Evolutionary conservation across 1,140 invertebrate genomes (phyloP).

Genomic region (Cydia fagiglandana): DNA sequence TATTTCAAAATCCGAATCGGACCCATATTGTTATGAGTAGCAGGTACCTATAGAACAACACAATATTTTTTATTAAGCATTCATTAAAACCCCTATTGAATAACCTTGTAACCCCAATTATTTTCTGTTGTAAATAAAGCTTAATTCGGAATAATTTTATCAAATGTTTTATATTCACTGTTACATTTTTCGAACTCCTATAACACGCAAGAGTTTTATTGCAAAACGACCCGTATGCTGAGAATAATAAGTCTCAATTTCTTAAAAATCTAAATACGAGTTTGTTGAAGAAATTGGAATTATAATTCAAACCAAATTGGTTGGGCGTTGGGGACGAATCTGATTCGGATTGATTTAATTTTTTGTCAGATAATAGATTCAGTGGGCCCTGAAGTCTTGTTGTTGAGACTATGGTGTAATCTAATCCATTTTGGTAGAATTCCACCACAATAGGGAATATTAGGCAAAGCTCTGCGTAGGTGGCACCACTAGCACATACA

Average conservation of each 20-base stretch:
- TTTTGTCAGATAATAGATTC: conserved; percentile 12
- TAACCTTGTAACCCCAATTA: conserved; percentile 4
- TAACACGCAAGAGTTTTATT: not conserved
- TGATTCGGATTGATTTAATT: not conserved
- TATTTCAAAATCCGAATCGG: too few species aligned
- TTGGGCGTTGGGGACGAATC: not conserved
- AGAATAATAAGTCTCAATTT: not conserved
- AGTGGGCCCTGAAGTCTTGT: not conserved
- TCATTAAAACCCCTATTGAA: not conserved
- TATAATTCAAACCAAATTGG: conserved; percentile 1
- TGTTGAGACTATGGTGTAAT: not conserved
- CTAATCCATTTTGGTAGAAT: not conserved
- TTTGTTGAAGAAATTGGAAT: not conserved
- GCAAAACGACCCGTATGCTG: too few species aligned
- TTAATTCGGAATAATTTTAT: not conserved
- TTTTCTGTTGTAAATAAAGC: not conserved
- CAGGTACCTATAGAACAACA: too few species aligned
- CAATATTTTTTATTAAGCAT: too few species aligned
- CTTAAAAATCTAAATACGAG: not conserved
- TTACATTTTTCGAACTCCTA: not conserved
- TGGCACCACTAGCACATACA: too few species aligned
- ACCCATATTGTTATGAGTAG: too few species aligned
- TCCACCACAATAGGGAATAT: not conserved
- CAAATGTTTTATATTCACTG: not conserved
- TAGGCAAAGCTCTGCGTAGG: too few species aligned